phyloP scores from a whole-genome alignment of 2,888 invertebrate genomes.

The Erebia palarica region DNA sequence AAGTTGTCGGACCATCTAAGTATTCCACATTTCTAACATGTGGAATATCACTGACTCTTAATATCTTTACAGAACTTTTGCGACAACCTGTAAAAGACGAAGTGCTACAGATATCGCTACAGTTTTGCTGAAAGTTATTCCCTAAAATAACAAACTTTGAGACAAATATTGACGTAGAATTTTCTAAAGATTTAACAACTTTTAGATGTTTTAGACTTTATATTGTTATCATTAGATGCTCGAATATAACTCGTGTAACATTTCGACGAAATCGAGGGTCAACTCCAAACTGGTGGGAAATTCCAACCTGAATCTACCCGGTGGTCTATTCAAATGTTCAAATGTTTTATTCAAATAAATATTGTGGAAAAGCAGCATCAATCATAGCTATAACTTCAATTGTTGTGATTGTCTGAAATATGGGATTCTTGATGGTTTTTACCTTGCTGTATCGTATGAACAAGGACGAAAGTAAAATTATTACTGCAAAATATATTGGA shows the following conservation, averaged over 20 bases:
- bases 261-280: not conserved
- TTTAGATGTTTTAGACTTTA: not conserved
- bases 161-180: conserved; percentile 22
- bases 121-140: conserved; percentile 13
- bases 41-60: not conserved
- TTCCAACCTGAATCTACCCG: no score
- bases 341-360: no score
- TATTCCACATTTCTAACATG: no score
- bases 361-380: no score
- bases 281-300: not conserved
- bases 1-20: no score
- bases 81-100: conserved; percentile 3
- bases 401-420: no score
- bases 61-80: not conserved
- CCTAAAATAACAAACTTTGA: conserved; percentile 12
- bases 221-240: conserved; percentile 7
- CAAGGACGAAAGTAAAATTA: no score
- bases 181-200: conserved; percentile 20
- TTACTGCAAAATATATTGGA: no score
- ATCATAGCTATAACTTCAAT: no score
- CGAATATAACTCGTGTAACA: not conserved
- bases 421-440: no score
- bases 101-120: conserved; percentile 29
- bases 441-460: no score
- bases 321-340: no score